Base-by-base conservation (phyloP, 2,888 invertebrate species). In the Megaustenia siamemsis region DNA sequence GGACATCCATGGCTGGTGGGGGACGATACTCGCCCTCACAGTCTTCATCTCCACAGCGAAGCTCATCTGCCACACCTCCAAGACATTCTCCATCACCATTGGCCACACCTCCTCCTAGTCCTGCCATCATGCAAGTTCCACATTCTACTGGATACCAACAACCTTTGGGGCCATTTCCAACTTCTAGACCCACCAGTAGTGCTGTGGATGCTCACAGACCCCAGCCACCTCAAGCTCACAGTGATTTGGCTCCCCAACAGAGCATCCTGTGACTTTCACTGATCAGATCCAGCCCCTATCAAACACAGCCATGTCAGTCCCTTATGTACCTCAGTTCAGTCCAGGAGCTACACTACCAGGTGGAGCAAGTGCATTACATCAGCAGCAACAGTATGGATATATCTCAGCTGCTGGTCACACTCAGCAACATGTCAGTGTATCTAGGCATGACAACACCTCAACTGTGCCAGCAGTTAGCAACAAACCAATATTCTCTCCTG, bases 401-500 rank as follows among this genome's bases (percentile, higher is more conserved):
- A 69, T 84, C 21, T 38, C 71, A 4, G 79, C 71, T 10, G 18
- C 40, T 18, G 32, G 10, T 43, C 66, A 71, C 60, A 71, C 56
- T 35, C 85, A 85, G 73, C 85, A 87, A 49, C 40, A 81, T 21
- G 53, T 76, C 53, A 77, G 53, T 18, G 45, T 66, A 15, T 53
- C 45, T 38, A 82, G 79, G 68, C 68, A 43, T 80, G 86, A 86
- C 21, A 78, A 83, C 40, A 91, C 90, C 18, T 89, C 85, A 73
- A 90, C 89, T 32, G 90, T 90, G 10, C 89, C 89, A 40, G 75
- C 90, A 53, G 85, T 88, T 5, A 88, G 86, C 56, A n/a, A n/a
- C n/a, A 88, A 88, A 18, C 90, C 91, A 21, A 88, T 91, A 24
- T 83, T 89, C n/a, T 90, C 90, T 15, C 89, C 90, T 15, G 89